A percentile compares a stretch with the other conserved stretches of the same genome.
Conservation (phyloP, 2,113 vertebrate genomes). For the Taxidea taxus region DNA sequence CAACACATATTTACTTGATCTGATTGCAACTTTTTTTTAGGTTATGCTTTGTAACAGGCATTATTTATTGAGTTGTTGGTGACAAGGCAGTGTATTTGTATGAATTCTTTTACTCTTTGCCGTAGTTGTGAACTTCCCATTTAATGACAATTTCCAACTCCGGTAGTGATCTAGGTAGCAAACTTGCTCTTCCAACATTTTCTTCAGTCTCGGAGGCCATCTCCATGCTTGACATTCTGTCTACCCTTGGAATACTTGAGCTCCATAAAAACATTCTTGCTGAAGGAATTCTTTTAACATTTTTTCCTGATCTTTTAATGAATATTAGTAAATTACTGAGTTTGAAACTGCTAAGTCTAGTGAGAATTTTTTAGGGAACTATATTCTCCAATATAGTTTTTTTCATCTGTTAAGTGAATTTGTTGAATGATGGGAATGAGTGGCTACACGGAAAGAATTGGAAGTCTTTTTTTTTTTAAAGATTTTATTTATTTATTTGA, state of each 20-base stretch:
- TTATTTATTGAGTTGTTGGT: neutral
- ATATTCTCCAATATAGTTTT: neutral
- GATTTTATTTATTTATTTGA: no score
- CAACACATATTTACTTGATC: neutral
- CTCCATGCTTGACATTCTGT: neutral
- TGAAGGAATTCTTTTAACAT: neutral
- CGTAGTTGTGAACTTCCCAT: neutral
- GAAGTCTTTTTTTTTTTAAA: no score
- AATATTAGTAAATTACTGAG: neutral
- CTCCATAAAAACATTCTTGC: neutral
- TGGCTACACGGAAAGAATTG: neutral
- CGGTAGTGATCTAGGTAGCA: neutral
- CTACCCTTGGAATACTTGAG: neutral
- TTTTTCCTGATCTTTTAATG: neutral
- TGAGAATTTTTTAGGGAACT: neutral
- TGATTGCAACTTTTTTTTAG: neutral
- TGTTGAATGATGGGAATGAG: neutral
- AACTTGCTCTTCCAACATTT: neutral
- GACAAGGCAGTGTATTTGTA: neutral
- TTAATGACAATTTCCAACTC: neutral
- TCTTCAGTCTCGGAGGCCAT: neutral
- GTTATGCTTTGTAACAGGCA: neutral
- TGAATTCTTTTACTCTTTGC: neutral
- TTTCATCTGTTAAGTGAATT: neutral
- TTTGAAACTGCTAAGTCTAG: neutral